Base-by-base conservation (phyloP, 64 coral and sea anemone species). In the Montipora sp. region DNA sequence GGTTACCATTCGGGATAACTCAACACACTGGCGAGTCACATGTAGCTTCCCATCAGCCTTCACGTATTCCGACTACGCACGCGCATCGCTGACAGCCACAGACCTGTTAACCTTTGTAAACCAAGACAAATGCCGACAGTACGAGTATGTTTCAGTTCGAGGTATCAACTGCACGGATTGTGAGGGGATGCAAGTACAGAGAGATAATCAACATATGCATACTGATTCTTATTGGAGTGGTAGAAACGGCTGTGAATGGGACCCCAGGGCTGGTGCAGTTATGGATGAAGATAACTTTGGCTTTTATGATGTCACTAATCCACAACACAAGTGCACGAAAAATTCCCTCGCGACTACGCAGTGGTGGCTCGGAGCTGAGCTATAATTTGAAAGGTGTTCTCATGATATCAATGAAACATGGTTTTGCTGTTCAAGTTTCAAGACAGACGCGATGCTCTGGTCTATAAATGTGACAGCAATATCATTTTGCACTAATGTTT, bases 351-450 rank as follows among this genome's bases (percentile, higher is more conserved):
- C 89, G 2, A 91, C 89, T 8, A 91, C 89, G 23, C 89, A 91
- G 27, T 91, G 89, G 89, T 91, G 89, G 89, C 73, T 91, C 47
- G 89, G 89, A 48, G 43, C 79, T 16, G 66, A 83, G 16, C 1
- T 75, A 7, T 91, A 61, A 80, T 70, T 13, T n/a, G 1, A 57
- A 57, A 1, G 53, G 36, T 2, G 0, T 2, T 36, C 36, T 2
- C 1, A 36, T 36, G 36, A 36, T 36, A 36, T 36, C 36, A 36
- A 36, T 36, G 36, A 36, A 36, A 36, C 36, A 36, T 36, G 36
- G 36, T 2, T 2, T 36, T 36, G 36, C 1, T 36, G 36, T 36
- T 36, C 36, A 36, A 36, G 36, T 36, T 36, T 36, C 36, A 36
- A 36, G 36, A 2, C 36, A 36, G 36, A 36, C 36, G 1, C 36